A percentile compares a stretch with the other conserved stretches of the same genome.
phyloP scores from a whole-genome alignment of 1,140 invertebrate genomes.

The Drosophila mojavensis region DNA sequence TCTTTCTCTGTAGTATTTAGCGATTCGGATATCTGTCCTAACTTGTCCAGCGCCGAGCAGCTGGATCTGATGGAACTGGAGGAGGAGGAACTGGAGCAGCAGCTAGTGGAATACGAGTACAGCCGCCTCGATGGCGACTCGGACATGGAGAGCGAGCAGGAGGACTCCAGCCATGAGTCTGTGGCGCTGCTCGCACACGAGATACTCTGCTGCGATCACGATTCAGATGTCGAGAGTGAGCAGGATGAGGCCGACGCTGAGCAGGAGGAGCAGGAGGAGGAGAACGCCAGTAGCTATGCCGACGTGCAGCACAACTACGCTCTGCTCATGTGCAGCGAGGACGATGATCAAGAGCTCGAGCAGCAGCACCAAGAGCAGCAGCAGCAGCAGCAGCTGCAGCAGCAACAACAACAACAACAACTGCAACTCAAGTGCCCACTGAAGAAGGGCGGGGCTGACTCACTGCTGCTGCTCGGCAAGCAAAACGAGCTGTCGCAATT shows the following conservation, averaged over 20 bases:
- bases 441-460: not conserved
- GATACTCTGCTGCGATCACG: slow-evolving; percentile 57
- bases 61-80: not conserved
- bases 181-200: slow-evolving; percentile 54
- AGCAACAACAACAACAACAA: slow-evolving; percentile 3
- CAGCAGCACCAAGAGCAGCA: not conserved
- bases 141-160: slow-evolving; percentile 33
- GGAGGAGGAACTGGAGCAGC: slow-evolving; percentile 3
- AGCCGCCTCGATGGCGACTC: slow-evolving; percentile 42
- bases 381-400: not conserved
- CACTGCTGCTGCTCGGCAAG: not conserved
- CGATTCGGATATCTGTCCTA: slow-evolving; percentile 10
- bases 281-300: not conserved
- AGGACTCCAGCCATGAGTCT: slow-evolving; percentile 39
- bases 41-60: not conserved
- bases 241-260: slow-evolving; percentile 6
- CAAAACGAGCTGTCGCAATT: not conserved
- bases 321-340: slow-evolving; percentile 33
- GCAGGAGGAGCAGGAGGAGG: not conserved
- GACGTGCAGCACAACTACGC: slow-evolving; percentile 8
- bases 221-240: slow-evolving; percentile 30
- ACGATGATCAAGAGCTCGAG: slow-evolving; percentile 8
- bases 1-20: slow-evolving; percentile 19
- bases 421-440: not conserved
- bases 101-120: slow-evolving; percentile 22